Conservation (phyloP, 2,797 vertebrate species). For the Masticophis lateralis region DNA sequence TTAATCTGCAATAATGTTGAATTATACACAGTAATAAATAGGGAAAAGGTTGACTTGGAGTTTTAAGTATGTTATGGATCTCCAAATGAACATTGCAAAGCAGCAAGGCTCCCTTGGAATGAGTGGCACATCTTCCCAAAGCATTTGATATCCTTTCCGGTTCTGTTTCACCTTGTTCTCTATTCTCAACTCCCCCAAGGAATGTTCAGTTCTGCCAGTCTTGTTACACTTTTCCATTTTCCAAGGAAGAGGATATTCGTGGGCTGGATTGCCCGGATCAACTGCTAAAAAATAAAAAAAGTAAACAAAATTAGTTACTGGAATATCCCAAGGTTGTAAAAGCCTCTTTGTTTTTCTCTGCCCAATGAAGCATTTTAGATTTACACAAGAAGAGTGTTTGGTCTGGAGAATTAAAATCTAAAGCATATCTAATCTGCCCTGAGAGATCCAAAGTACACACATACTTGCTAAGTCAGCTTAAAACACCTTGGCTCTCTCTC, state of each 20-base stretch:
- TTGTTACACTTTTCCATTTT: not conserved
- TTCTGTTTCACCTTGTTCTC: not conserved
- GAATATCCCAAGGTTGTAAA: not conserved
- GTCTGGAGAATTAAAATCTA: not conserved
- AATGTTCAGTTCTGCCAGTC: not conserved
- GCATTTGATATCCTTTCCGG: not conserved
- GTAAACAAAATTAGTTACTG: not conserved
- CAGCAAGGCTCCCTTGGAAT: not conserved
- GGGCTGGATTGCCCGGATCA: not conserved
- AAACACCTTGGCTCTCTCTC: not conserved
- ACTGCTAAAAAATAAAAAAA: not conserved
- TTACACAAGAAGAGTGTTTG: not conserved
- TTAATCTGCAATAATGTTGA: slow-evolving; percentile 63
- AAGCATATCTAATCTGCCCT: not conserved
- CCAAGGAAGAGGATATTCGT: not conserved
- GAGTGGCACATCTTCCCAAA: not conserved
- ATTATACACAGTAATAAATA: slow-evolving; percentile 65
- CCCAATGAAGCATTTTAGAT: no score
- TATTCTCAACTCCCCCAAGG: not conserved
- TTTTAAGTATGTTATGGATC: slow-evolving; percentile 49
- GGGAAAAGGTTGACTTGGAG: slow-evolving; percentile 52
- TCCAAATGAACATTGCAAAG: slow-evolving; percentile 22
- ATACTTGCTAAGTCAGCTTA: not conserved
- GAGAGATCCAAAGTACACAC: not conserved
- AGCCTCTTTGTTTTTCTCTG: not conserved